These are phyloP conservation scores for Rhinogobio ventralis DNA, from an alignment of 2,797 vertebrate species.

Conservation along the genomic window DNA sequence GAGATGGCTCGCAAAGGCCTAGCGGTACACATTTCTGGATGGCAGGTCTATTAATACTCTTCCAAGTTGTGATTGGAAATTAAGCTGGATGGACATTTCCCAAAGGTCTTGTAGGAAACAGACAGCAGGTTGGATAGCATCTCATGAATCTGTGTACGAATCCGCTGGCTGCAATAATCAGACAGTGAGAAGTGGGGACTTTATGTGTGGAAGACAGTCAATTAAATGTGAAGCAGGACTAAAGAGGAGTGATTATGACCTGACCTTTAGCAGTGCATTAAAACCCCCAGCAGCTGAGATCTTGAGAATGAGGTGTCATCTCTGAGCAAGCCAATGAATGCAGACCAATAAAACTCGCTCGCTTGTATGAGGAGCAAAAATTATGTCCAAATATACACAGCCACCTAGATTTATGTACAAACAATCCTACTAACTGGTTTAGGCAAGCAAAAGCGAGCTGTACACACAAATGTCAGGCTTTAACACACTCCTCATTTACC, in stretches of 20 bases:
- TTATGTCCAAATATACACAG: conserved; percentile 39
- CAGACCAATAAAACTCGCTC: conserved; percentile 33
- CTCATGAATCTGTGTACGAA: conserved; percentile 81
- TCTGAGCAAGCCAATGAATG: conserved; percentile 54
- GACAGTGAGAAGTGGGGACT: conserved; percentile 52
- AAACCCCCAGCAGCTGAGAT: conserved; percentile 61
- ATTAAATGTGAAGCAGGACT: conserved; percentile 80
- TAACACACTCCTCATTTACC: conserved; percentile 32
- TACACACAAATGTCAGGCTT: conserved; percentile 52
- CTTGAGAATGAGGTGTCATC: conserved; percentile 44
- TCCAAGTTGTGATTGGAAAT: conserved; percentile 52
- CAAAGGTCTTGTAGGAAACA: conserved; percentile 74
- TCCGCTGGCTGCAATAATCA: conserved; percentile 69
- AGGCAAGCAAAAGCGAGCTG: conserved; percentile 30
- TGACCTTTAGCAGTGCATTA: conserved; percentile 82
- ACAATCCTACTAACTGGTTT: conserved; percentile 47
- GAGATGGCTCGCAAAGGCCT: conserved; percentile 10
- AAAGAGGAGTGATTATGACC: conserved; percentile 80
- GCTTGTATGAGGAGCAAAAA: conserved; percentile 6
- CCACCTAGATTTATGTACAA: conserved; percentile 58
- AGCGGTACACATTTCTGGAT: background rate
- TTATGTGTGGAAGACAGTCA: conserved; percentile 74
- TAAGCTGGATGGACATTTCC: conserved; percentile 57
- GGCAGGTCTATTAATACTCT: conserved; percentile 48
- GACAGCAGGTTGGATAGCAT: conserved; percentile 78